Evolutionary conservation across 2,888 invertebrate species (phyloP).

Genomic region (Hyposoter dolosus): DNA sequence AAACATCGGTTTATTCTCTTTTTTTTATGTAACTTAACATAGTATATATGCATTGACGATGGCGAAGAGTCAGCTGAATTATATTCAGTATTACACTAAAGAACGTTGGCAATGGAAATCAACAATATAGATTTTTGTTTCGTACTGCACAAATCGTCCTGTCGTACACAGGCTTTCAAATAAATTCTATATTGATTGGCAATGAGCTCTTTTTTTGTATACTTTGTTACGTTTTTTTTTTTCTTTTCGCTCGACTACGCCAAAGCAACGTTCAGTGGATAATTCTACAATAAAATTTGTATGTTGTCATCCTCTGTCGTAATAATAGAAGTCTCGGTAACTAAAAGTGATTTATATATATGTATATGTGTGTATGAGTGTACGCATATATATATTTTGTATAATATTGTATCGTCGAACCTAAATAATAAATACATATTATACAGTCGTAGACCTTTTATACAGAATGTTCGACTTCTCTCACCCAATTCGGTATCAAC

Average conservation of each 20-base stretch:
- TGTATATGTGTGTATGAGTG: constrained; percentile 74
- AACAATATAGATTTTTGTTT: constrained; percentile 41
- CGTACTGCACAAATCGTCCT: constrained; percentile 39
- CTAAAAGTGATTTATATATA: constrained; percentile 76
- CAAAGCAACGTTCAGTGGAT: constrained; percentile 55
- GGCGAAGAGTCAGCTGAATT: constrained; percentile 45
- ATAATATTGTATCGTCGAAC: constrained; percentile 83
- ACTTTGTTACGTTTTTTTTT: constrained; percentile 68
- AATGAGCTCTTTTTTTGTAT: constrained; percentile 73
- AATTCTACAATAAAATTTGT: constrained; percentile 69
- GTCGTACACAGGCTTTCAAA: constrained; percentile 32
- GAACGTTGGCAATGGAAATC: constrained; percentile 48
- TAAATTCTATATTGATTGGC: constrained; percentile 73
- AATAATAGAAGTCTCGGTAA: constrained; percentile 80
- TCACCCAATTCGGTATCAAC: constrained; percentile 18
- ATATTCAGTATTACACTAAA: constrained; percentile 45
- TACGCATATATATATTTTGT: constrained; percentile 80
- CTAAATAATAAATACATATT: constrained; percentile 85
- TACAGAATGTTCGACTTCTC: constrained; percentile 81
- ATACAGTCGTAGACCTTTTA: constrained; percentile 83
- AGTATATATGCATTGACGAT: constrained; percentile 23
- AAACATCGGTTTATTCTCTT: constrained; percentile 11
- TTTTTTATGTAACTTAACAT: constrained; percentile 28
- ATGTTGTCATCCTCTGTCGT: constrained; percentile 79
- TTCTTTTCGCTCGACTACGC: constrained; percentile 52